Evolutionary conservation across 2,797 vertebrate genomes (phyloP).

Genomic region (Coregonus sp.): DNA sequence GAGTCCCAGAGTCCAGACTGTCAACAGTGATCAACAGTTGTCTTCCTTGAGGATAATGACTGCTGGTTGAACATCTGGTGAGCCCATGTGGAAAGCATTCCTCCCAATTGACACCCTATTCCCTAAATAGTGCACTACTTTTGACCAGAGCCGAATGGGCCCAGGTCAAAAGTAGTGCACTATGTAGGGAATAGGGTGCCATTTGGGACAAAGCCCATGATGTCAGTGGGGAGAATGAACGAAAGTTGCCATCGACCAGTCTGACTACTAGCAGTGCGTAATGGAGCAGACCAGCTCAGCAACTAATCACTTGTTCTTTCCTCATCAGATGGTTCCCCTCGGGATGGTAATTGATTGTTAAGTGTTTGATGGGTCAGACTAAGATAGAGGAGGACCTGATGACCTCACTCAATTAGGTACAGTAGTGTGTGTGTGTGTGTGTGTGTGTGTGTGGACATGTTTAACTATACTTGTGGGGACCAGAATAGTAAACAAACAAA

Average conservation of each 20-base stretch:
- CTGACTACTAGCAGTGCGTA: constrained; percentile 59
- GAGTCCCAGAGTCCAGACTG: neutral
- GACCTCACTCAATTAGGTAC: constrained; percentile 47
- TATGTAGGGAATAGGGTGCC: neutral
- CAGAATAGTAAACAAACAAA: too few species aligned
- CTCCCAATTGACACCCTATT: too few species aligned
- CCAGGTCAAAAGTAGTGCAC: neutral
- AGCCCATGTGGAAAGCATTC: constrained; percentile 58
- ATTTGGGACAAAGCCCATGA: constrained; percentile 45
- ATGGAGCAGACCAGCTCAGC: constrained; percentile 69
- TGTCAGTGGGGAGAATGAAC: constrained; percentile 61
- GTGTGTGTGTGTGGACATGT: constrained; percentile 25
- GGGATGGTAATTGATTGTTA: constrained; percentile 72
- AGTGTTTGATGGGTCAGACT: constrained; percentile 69
- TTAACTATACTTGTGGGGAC: too few species aligned
- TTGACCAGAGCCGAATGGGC: neutral
- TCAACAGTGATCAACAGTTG: neutral
- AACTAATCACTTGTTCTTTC: constrained; percentile 73
- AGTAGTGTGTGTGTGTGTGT: constrained; percentile 10
- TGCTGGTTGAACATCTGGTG: constrained; percentile 68
- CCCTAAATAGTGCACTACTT: neutral
- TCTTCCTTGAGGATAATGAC: constrained; percentile 52
- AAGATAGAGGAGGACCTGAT: constrained; percentile 38
- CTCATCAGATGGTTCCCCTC: constrained; percentile 64
- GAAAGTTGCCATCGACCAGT: constrained; percentile 69